phyloP scores from a whole-genome alignment of 2,888 invertebrate genomes.

The Didymodactylos carnosus region DNA sequence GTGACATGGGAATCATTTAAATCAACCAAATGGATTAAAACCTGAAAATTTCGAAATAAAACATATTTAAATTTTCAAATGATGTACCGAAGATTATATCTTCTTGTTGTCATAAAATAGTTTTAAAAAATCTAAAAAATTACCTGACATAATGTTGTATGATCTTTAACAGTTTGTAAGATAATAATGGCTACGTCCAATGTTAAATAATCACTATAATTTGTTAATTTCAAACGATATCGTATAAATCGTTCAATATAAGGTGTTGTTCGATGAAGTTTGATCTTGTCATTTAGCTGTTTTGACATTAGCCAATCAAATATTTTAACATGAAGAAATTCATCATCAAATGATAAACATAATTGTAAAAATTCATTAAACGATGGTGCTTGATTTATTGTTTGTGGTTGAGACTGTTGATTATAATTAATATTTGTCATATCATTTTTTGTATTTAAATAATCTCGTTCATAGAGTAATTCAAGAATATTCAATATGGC shows the following conservation, averaged over 20 bases:
- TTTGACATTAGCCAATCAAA: not conserved
- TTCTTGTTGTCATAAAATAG: not conserved
- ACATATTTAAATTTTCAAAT: not conserved
- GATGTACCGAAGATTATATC: not conserved
- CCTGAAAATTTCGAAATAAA: no score
- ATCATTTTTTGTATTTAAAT: not conserved
- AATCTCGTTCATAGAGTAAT: not conserved
- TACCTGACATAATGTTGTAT: not conserved
- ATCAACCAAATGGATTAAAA: not conserved
- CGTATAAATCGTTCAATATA: not conserved
- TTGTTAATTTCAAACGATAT: not conserved
- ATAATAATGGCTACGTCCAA: not conserved
- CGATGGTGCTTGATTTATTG: not conserved
- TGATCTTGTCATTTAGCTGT: not conserved
- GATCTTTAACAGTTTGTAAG: not conserved
- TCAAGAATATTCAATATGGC: not conserved
- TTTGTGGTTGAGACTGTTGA: no score
- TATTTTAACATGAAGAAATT: not conserved
- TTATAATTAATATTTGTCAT: no score
- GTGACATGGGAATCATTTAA: not conserved
- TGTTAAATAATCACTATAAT: not conserved
- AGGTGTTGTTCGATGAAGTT: not conserved
- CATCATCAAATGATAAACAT: not conserved
- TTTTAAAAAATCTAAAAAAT: not conserved
- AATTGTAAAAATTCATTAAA: not conserved